A percentile compares a stretch with the other conserved stretches of the same genome.
phyloP scores from a whole-genome alignment of 2,113 vertebrate genomes.

The Ceuthmochares aereus region DNA sequence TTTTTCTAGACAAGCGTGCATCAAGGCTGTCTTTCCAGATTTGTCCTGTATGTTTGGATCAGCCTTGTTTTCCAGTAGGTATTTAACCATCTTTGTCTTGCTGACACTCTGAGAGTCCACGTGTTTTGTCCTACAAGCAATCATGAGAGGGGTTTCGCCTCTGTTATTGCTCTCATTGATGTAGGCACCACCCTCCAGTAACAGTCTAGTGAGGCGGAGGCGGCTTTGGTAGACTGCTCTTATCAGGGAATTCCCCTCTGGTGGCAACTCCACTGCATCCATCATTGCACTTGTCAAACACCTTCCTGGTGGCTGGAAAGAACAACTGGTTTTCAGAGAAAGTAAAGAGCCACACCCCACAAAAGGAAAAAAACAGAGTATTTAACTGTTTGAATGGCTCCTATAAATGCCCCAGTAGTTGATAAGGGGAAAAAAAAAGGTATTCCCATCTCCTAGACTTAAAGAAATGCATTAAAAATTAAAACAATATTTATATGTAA shows the following conservation, averaged over 20 bases:
- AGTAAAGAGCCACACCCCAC: background rate
- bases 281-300: conserved; percentile 65
- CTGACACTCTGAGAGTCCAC: conserved; percentile 86
- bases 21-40: conserved; percentile 88
- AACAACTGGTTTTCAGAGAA: background rate
- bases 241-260: conserved; percentile 87
- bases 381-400: background rate
- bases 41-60: conserved; percentile 96
- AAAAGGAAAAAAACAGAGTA: background rate
- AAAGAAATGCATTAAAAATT: background rate
- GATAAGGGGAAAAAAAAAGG: background rate
- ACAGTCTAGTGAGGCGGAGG: conserved; percentile 87
- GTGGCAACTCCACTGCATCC: conserved; percentile 77
- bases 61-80: conserved; percentile 89
- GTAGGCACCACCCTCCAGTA: conserved; percentile 91
- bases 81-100: conserved; percentile 90
- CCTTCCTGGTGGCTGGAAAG: background rate
- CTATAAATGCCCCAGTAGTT: accelerated
- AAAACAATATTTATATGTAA: background rate
- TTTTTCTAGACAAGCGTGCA: conserved; percentile 88
- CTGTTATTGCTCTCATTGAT: conserved; percentile 92
- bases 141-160: conserved; percentile 91
- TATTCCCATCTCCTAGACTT: background rate
- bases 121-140: conserved; percentile 86
- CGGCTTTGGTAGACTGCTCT: conserved; percentile 88